Conservation (phyloP, 2,888 invertebrate species). For the Schizotus pectinicornis region DNA sequence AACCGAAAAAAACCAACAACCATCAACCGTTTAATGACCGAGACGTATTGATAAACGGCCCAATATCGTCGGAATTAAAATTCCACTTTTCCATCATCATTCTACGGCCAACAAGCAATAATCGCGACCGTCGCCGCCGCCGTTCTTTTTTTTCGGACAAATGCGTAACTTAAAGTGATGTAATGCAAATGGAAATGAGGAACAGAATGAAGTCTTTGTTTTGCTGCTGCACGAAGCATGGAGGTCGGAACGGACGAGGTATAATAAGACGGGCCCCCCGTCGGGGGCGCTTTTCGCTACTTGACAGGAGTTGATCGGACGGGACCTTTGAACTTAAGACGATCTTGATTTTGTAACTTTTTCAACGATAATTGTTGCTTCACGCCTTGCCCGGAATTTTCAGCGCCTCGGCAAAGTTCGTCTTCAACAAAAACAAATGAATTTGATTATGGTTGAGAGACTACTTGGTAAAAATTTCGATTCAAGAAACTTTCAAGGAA, state of each 20-base stretch:
- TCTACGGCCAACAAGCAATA: background rate
- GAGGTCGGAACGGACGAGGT: too few species aligned
- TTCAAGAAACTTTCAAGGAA: too few species aligned
- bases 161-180: conserved; percentile 32
- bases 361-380: background rate
- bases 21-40: background rate
- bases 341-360: conserved; percentile 26
- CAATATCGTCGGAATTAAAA: too few species aligned
- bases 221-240: conserved; percentile 17
- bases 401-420: too few species aligned
- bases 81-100: background rate
- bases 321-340: conserved; percentile 37
- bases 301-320: conserved; percentile 40
- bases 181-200: conserved; percentile 31
- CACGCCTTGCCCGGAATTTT: too few species aligned
- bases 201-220: conserved; percentile 22
- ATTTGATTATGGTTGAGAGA: too few species aligned
- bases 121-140: too few species aligned
- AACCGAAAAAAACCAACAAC: conserved; percentile 6
- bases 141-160: background rate
- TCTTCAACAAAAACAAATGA: too few species aligned
- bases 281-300: conserved; percentile 39
- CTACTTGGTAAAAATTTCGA: too few species aligned
- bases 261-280: conserved; percentile 25
- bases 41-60: too few species aligned